These are phyloP conservation scores for Cataglyphis hispanica DNA, from an alignment of 1,140 invertebrate genomes.

Conservation along the genomic window DNA sequence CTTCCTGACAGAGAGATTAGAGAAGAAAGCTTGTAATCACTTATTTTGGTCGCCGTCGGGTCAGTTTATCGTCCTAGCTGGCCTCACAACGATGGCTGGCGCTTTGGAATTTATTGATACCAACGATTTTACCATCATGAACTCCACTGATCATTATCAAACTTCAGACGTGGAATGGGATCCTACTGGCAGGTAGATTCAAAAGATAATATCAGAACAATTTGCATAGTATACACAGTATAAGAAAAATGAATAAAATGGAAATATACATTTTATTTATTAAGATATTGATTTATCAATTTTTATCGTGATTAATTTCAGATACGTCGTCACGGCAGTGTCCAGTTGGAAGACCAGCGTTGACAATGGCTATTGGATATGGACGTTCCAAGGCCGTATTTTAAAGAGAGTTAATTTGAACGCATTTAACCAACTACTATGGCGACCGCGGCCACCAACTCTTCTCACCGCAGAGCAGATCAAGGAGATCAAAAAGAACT, in stretches of 20 bases:
- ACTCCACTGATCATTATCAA: slow-evolving; percentile 96
- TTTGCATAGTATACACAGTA: neutral
- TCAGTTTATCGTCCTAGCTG: slow-evolving; percentile 97
- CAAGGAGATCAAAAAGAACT: slow-evolving; percentile 98
- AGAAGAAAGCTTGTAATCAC: slow-evolving; percentile 96
- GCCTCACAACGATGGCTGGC: slow-evolving; percentile 93
- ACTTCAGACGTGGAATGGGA: slow-evolving; percentile 99
- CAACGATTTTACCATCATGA: slow-evolving; percentile 97
- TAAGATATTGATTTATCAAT: neutral
- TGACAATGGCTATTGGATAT: slow-evolving; percentile 98
- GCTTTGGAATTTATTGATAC: slow-evolving; percentile 98
- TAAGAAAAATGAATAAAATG: neutral
- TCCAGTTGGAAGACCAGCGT: slow-evolving; percentile 98
- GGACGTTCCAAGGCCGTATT: slow-evolving; percentile 98
- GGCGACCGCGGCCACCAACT: slow-evolving; percentile 97
- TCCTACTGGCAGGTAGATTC: slow-evolving; percentile 94
- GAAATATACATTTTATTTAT: neutral
- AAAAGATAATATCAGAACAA: neutral
- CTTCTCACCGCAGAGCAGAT: slow-evolving; percentile 93
- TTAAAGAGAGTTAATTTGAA: slow-evolving; percentile 94
- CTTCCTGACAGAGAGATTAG: slow-evolving; percentile 91
- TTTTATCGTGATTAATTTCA: slow-evolving; percentile 58
- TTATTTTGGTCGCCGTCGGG: slow-evolving; percentile 98
- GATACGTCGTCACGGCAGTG: slow-evolving; percentile 97
- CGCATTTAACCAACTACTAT: slow-evolving; percentile 97